phyloP scores from a whole-genome alignment of 2,888 invertebrate species.

The Chelonus formosanus region DNA sequence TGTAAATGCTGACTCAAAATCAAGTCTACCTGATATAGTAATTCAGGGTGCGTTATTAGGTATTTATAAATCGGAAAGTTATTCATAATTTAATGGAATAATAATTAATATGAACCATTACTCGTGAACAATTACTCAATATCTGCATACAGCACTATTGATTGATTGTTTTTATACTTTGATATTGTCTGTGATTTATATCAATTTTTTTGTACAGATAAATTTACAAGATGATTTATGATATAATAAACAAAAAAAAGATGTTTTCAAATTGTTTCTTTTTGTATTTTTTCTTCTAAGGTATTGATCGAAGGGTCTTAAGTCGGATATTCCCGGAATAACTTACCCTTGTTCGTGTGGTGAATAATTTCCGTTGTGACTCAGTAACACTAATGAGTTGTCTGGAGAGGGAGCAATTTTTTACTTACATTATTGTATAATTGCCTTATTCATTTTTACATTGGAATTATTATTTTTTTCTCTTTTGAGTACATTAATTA shows the following conservation, averaged over 20 bases:
- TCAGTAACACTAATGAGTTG: conserved; percentile 11
- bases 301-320: no score
- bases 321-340: no score
- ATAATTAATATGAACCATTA: no score
- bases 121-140: no score
- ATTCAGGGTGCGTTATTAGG: conserved; percentile 64
- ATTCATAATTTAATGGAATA: conserved; percentile 7
- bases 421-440: conserved; percentile 43
- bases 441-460: conserved; percentile 51
- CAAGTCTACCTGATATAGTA: conserved; percentile 63
- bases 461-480: conserved; percentile 49
- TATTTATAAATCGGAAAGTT: conserved; percentile 54
- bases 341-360: neutral
- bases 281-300: no score
- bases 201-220: no score
- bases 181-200: no score
- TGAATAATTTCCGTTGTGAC: conserved; percentile 9
- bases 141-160: no score
- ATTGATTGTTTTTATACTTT: no score
- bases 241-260: no score
- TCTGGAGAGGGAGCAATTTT: conserved; percentile 1
- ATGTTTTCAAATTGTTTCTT: no score
- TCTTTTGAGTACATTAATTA: conserved; percentile 53
- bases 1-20: conserved; percentile 51
- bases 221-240: no score